phyloP scores from a whole-genome alignment of 2,888 invertebrate genomes.

The Scaptomyza polygonia region DNA sequence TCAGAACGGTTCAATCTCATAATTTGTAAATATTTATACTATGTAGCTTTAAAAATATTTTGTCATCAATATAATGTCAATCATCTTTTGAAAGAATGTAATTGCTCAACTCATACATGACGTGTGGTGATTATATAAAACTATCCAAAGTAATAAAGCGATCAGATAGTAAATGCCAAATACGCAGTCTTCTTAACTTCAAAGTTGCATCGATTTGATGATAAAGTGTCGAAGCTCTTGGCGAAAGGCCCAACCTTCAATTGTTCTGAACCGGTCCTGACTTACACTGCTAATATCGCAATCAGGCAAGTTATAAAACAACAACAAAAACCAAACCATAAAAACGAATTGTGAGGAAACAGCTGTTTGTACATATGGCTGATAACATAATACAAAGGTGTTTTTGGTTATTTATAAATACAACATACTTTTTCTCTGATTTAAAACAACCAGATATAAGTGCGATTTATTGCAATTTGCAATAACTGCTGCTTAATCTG shows the following conservation, averaged over 20 bases:
- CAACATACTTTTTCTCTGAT: not conserved
- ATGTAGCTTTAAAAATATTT: no score
- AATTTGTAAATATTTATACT: no score
- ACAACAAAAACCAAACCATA: slow-evolving; percentile 1
- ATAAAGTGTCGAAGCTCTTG: not conserved
- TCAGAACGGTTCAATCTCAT: no score
- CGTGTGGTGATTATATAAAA: no score
- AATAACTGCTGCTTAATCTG: not conserved
- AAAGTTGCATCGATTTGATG: no score
- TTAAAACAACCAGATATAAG: no score
- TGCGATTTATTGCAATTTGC: not conserved
- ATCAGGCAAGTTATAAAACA: slow-evolving; percentile 7
- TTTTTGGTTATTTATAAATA: not conserved
- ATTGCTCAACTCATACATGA: no score
- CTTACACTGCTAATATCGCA: slow-evolving; percentile 36
- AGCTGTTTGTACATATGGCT: slow-evolving; percentile 27
- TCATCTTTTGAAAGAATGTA: no score
- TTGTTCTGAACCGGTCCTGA: slow-evolving; percentile 8
- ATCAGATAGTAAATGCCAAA: no score
- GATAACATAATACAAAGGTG: slow-evolving; percentile 14
- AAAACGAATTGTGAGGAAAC: slow-evolving; percentile 5
- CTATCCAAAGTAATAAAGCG: no score
- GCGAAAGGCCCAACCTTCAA: not conserved
- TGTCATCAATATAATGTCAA: no score
- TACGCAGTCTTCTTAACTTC: no score